These are phyloP conservation scores for Phalera bucephala DNA, from an alignment of 2,888 invertebrate species.

Conservation along the genomic window DNA sequence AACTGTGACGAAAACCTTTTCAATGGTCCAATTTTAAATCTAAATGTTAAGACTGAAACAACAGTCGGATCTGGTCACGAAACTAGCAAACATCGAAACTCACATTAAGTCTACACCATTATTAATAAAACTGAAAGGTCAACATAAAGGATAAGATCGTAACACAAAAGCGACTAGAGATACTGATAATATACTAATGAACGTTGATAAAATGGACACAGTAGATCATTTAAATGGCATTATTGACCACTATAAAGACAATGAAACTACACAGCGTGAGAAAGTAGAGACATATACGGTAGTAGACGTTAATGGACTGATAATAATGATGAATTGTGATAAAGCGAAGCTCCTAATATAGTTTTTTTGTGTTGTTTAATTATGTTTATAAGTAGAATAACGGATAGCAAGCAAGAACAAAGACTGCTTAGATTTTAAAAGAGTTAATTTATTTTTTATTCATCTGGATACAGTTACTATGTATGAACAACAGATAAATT, in stretches of 20 bases:
- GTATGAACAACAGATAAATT: too few relatives aligned
- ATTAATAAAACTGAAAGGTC: background rate
- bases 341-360: slow-evolving; percentile 8
- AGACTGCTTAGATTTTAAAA: too few relatives aligned
- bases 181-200: slow-evolving; percentile 6
- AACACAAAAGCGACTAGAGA: background rate
- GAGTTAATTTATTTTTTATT: too few relatives aligned
- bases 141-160: background rate
- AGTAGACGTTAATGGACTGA: slow-evolving; percentile 20
- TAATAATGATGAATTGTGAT: slow-evolving; percentile 33
- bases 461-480: too few relatives aligned
- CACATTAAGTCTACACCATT: background rate
- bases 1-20: background rate
- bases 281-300: slow-evolving; percentile 22
- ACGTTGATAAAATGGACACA: slow-evolving; percentile 2
- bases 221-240: slow-evolving; percentile 4
- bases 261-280: slow-evolving; percentile 19
- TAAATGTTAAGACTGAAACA: background rate
- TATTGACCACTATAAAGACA: slow-evolving; percentile 7
- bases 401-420: slow-evolving; percentile 14
- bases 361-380: slow-evolving; percentile 15
- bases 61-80: background rate
- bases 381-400: slow-evolving; percentile 5
- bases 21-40: background rate
- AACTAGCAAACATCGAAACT: background rate